Evolutionary conservation across 92 coral and sea anemone species (phyloP), one percentile per base, ranked within the genome.

Genomic region (Umimayanthus kanabou): DNA sequence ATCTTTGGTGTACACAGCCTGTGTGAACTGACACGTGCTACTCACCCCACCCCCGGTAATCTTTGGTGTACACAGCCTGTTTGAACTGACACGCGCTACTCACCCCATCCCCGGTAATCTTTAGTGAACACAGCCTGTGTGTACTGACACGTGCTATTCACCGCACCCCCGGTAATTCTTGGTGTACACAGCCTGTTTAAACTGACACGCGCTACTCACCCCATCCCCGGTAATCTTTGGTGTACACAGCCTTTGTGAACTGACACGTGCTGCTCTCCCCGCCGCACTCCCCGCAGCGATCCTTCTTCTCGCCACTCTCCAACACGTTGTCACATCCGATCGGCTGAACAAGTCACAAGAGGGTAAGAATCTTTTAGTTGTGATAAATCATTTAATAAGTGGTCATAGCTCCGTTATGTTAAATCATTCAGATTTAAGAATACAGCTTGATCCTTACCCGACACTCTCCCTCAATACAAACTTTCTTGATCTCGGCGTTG

Each of bases 381-480:
- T 22, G 4, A 53, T 13, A 53, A 53, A 53, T 53, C 58, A 9
- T 53, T 53, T 53, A 2, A 53, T 53, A 2, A 53, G 14, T 7
- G 3, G 58, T 15, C 58, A 53, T 53, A 53, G 2, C 18, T 53
- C 20, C 2, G 16, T 53, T 13, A 53, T 13, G 58, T 53, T 53
- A 53, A 53, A 53, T 53, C 16, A 14, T 9, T 53, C 3, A 53
- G 58, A 11, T 53, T 53, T 53, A 18, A 53, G 20, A 53, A 13
- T 53, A 53, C 13, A 0, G 14, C 0, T 0, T 11, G 58, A 2
- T 61, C 37, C 91, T 91, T 76, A 97, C 99, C 96, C 89, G 85
- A 65, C 99, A 97, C 29, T 77, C 71, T 20, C 95, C 96, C 40
- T 95, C 94, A 85, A 94, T 92, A 69, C 99, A 97, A 76, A 95